These are phyloP conservation scores for Colistium nudipinnis DNA, from an alignment of 2,113 vertebrate genomes.

Conservation along the genomic window DNA sequence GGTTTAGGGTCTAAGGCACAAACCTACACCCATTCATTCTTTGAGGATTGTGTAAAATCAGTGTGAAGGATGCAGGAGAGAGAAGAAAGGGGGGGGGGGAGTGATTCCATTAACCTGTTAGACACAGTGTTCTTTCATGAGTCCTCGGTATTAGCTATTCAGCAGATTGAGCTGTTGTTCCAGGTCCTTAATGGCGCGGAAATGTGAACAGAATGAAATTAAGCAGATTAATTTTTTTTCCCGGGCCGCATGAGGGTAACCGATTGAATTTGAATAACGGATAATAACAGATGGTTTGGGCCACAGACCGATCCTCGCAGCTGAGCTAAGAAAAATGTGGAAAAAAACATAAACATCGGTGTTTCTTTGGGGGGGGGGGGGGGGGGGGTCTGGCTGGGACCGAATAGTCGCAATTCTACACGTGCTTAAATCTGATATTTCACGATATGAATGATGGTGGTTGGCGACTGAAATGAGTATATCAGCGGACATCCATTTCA, in stretches of 20 bases:
- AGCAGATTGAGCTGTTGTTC: conserved; percentile 62
- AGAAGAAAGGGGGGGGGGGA: background rate
- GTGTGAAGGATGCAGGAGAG: conserved; percentile 1
- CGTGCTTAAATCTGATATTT: too few relatives aligned
- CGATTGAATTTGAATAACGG: conserved; percentile 69
- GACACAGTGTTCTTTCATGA: conserved; percentile 11
- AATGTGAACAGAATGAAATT: conserved; percentile 66
- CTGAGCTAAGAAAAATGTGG: conserved; percentile 50
- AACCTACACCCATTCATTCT: background rate
- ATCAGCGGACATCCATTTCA: background rate
- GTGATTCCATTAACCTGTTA: conserved; percentile 38
- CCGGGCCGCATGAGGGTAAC: conserved; percentile 36
- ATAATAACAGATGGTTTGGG: conserved; percentile 71
- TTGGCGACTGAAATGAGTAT: too few relatives aligned
- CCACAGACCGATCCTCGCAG: conserved; percentile 48
- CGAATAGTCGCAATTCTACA: too few relatives aligned
- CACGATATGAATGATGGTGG: too few relatives aligned
- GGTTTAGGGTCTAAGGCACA: too few relatives aligned
- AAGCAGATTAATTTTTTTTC: conserved; percentile 44
- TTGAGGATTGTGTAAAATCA: conserved; percentile 21
- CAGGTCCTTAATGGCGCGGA: conserved; percentile 50
- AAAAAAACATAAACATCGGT: conserved; percentile 25
- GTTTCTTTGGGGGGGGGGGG: too few relatives aligned
- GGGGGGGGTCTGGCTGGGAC: too few relatives aligned
- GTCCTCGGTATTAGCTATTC: conserved; percentile 30